Conservation (phyloP, 2,888 invertebrate species). For the Hecatera dysodea region DNA sequence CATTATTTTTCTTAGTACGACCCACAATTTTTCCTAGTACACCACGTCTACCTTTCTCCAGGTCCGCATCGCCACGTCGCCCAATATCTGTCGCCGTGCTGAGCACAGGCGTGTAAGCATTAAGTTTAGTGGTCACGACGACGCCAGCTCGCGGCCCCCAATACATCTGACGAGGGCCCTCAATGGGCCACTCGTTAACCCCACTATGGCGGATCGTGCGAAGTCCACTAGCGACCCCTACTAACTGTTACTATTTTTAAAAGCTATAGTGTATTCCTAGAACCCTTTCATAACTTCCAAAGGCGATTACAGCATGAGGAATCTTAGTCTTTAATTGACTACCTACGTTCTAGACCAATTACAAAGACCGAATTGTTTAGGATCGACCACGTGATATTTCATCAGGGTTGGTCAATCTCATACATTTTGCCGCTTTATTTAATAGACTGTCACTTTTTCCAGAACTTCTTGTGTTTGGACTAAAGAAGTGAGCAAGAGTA, state of each 20-base stretch:
- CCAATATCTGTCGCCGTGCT: conserved; percentile 51
- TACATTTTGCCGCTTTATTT: too few relatives aligned
- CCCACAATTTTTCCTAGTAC: background rate
- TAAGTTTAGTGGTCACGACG: conserved; percentile 68
- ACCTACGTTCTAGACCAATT: too few relatives aligned
- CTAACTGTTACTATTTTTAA: conserved; percentile 18
- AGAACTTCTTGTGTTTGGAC: too few relatives aligned
- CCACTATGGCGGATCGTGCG: conserved; percentile 65
- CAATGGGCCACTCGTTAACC: conserved; percentile 69
- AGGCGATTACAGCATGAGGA: too few relatives aligned
- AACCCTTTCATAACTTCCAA: too few relatives aligned
- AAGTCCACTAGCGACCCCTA: conserved; percentile 65
- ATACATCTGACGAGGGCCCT: conserved; percentile 64
- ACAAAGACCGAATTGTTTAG: too few relatives aligned
- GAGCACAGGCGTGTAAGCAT: conserved; percentile 53
- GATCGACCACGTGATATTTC: too few relatives aligned
- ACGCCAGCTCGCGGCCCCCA: conserved; percentile 44
- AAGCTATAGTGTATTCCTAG: background rate
- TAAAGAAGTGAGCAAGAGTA: too few relatives aligned
- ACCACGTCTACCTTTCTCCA: background rate
- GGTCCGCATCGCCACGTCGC: background rate
- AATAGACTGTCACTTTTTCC: too few relatives aligned
- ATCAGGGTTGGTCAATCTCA: too few relatives aligned
- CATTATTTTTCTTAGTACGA: too few relatives aligned
- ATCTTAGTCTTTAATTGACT: too few relatives aligned